Percentiles rank a stretch among this genome's conserved stretches.
phyloP scores from a whole-genome alignment of 2,888 invertebrate genomes.

The Drosophila suboccidentalis region DNA sequence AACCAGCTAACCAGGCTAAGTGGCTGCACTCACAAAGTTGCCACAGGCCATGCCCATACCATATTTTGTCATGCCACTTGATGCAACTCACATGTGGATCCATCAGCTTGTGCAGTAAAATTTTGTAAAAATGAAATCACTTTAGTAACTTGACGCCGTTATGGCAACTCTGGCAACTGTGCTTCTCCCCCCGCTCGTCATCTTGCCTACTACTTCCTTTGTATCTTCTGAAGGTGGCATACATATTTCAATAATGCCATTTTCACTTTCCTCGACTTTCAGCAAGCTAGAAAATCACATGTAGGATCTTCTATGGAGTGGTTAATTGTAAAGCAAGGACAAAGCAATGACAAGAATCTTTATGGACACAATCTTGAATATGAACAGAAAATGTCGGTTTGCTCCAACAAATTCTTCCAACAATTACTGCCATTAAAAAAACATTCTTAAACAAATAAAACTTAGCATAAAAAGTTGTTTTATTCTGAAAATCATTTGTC shows the following conservation, averaged over 20 bases:
- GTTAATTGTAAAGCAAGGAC: slow-evolving; percentile 11
- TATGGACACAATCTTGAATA: too few species aligned
- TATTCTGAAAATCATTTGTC: not conserved
- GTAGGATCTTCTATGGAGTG: not conserved
- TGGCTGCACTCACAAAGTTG: slow-evolving; percentile 70
- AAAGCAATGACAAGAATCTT: too few species aligned
- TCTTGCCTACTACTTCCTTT: not conserved
- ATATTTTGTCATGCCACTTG: slow-evolving; percentile 29
- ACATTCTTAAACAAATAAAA: not conserved
- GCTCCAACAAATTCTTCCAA: not conserved
- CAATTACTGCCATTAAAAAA: not conserved
- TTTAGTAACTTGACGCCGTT: slow-evolving; percentile 50
- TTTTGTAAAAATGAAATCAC: slow-evolving; percentile 60
- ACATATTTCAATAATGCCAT: slow-evolving; percentile 30
- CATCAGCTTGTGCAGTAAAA: slow-evolving; percentile 49
- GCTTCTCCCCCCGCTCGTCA: not conserved
- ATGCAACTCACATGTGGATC: slow-evolving; percentile 40
- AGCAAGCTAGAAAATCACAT: not conserved
- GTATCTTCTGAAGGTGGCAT: slow-evolving; percentile 12
- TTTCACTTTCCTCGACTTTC: slow-evolving; percentile 18
- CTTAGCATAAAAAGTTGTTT: not conserved
- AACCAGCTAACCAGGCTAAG: slow-evolving; percentile 69
- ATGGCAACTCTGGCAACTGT: slow-evolving; percentile 23
- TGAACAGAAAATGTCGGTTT: not conserved
- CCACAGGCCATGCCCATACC: slow-evolving; percentile 36